Conservation (phyloP, 2,113 vertebrate species). For the Anas platyrhynchos region DNA sequence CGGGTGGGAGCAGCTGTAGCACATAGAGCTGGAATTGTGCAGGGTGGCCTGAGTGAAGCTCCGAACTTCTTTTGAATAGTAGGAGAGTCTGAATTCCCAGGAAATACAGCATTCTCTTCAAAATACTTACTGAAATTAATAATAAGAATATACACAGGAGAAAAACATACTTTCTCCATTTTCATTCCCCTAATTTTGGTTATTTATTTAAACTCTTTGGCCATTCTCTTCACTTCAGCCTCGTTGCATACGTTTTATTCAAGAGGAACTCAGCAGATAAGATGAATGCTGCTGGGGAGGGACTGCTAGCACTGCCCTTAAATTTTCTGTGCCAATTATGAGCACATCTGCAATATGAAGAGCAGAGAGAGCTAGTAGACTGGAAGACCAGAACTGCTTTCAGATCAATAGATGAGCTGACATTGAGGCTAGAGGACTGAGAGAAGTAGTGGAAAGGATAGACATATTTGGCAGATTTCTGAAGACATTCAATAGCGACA, state of each 20-base stretch:
- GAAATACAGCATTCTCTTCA: neutral
- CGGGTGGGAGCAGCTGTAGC: neutral
- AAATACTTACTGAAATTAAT: neutral
- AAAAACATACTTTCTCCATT: neutral
- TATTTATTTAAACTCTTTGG: neutral
- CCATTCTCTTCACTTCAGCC: neutral
- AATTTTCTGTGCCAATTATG: slow-evolving; percentile 4
- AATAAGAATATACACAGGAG: neutral
- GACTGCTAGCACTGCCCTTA: neutral
- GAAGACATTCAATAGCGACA: slow-evolving; percentile 56
- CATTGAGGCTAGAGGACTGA: slow-evolving; percentile 51
- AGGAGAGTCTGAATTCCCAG: neutral
- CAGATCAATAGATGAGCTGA: slow-evolving; percentile 69
- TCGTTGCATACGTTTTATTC: neutral
- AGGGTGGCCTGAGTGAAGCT: neutral
- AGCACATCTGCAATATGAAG: neutral
- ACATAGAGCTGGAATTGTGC: neutral
- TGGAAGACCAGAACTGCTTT: slow-evolving; percentile 59
- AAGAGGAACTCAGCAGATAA: neutral
- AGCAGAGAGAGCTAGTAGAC: slow-evolving; percentile 23
- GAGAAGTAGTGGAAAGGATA: slow-evolving; percentile 40
- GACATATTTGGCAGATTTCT: slow-evolving; percentile 63
- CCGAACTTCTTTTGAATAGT: neutral
- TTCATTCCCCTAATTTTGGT: neutral
- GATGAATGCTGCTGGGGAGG: neutral